Evolutionary conservation across 2,888 invertebrate genomes (phyloP).

Genomic region (Catocala fraxini): DNA sequence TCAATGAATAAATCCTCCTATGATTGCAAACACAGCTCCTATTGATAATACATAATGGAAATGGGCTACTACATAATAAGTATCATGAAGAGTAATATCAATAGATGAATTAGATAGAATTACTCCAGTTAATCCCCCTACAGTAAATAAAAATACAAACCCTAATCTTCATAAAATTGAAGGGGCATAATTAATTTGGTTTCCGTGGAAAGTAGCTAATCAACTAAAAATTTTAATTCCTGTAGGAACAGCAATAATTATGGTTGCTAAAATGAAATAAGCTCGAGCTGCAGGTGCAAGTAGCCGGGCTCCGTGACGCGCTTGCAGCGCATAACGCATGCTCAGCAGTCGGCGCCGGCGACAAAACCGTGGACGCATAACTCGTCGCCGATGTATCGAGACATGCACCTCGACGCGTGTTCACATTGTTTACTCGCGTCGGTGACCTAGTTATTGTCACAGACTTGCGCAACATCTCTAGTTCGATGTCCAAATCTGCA

Average conservation of each 20-base stretch:
- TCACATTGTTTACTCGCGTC: too few species aligned
- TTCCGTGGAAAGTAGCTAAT: conserved; percentile 90
- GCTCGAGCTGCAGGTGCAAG: too few species aligned
- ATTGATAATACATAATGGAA: conserved; percentile 94
- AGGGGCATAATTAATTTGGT: conserved; percentile 87
- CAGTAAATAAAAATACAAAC: conserved; percentile 93
- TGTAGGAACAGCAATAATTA: conserved; percentile 95
- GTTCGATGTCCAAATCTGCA: too few species aligned
- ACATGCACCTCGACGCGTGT: too few species aligned
- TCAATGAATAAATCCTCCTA: conserved; percentile 91
- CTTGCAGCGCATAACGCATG: too few species aligned
- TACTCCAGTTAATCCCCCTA: conserved; percentile 91
- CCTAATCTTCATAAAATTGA: conserved; percentile 90
- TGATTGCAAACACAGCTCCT: conserved; percentile 93
- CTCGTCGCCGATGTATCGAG: too few species aligned
- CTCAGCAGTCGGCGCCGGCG: too few species aligned
- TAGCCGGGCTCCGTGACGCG: too few species aligned
- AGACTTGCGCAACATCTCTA: too few species aligned
- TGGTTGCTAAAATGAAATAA: conserved; percentile 94
- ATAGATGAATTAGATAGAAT: conserved; percentile 92
- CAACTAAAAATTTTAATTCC: conserved; percentile 95
- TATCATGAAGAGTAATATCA: conserved; percentile 93
- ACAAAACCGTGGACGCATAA: too few species aligned
- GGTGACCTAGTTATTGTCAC: too few species aligned
- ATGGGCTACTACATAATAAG: conserved; percentile 95